Percentiles rank a stretch among this genome's conserved stretches.
phyloP scores from a whole-genome alignment of 2,797 vertebrate genomes.

The Periparus ater region DNA sequence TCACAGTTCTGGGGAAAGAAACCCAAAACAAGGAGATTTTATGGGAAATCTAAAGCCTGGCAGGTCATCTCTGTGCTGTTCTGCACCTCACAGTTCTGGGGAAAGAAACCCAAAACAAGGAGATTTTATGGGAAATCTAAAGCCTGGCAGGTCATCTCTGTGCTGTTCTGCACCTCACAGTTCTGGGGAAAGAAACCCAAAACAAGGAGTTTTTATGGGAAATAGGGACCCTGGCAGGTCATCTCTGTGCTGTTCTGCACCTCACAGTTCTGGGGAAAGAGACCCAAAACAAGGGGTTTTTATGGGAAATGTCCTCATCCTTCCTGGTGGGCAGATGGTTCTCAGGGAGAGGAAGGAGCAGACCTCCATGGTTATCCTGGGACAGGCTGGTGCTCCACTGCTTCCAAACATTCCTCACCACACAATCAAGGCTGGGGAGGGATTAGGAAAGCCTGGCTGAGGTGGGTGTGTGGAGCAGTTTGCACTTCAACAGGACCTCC shows the following conservation, averaged over 20 bases:
- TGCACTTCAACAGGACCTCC: neutral
- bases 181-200: neutral
- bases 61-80: neutral
- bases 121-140: accelerated
- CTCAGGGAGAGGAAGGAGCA: neutral
- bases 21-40: neutral
- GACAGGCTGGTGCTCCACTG: neutral
- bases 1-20: neutral
- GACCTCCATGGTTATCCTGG: neutral
- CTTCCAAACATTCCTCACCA: neutral
- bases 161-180: neutral
- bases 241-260: neutral
- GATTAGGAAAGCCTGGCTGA: neutral
- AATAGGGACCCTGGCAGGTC: neutral
- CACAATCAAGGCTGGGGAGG: neutral
- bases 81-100: neutral
- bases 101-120: accelerated
- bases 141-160: neutral
- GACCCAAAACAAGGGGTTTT: neutral
- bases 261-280: neutral
- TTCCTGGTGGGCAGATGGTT: neutral
- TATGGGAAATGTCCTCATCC: neutral
- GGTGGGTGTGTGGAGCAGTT: neutral
- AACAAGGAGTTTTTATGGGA: neutral
- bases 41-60: accelerated